Conservation (phyloP, 2,888 invertebrate species). For the Asteroscopus sphinx region DNA sequence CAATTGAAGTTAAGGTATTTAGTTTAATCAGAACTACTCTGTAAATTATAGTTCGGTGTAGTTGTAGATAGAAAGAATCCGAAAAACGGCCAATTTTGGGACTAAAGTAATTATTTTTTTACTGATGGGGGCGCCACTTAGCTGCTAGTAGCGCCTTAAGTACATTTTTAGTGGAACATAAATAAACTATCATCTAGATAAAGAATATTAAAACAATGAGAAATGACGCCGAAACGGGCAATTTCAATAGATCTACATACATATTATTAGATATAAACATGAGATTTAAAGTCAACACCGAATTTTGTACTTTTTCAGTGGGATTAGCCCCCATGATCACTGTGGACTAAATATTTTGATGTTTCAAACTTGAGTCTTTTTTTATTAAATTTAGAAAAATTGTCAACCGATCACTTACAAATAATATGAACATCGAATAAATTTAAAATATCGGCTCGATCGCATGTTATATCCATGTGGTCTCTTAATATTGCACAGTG, state of each 20-base stretch:
- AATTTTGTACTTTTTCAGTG: slow-evolving; percentile 89
- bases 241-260: slow-evolving; percentile 84
- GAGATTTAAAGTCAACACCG: slow-evolving; percentile 87
- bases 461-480: slow-evolving; percentile 86
- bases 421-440: slow-evolving; percentile 73
- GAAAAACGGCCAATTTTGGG: no score
- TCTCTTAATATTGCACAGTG: slow-evolving; percentile 85
- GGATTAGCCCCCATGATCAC: slow-evolving; percentile 84
- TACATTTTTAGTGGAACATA: slow-evolving; percentile 80
- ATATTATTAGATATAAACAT: slow-evolving; percentile 82
- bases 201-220: slow-evolving; percentile 79
- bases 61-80: no score
- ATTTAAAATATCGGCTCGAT: slow-evolving; percentile 73
- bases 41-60: no score
- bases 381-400: slow-evolving; percentile 84
- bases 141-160: no score
- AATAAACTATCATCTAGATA: slow-evolving; percentile 85
- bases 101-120: no score
- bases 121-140: no score
- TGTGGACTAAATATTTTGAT: slow-evolving; percentile 89
- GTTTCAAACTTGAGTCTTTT: slow-evolving; percentile 86
- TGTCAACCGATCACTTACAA: slow-evolving; percentile 86
- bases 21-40: no score
- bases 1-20: no score
- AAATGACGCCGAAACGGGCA: slow-evolving; percentile 83